Evolutionary conservation across 2,888 invertebrate species (phyloP), one percentile per base, ranked within the genome.

Genomic region (Xanthorhoe spadicearia): DNA sequence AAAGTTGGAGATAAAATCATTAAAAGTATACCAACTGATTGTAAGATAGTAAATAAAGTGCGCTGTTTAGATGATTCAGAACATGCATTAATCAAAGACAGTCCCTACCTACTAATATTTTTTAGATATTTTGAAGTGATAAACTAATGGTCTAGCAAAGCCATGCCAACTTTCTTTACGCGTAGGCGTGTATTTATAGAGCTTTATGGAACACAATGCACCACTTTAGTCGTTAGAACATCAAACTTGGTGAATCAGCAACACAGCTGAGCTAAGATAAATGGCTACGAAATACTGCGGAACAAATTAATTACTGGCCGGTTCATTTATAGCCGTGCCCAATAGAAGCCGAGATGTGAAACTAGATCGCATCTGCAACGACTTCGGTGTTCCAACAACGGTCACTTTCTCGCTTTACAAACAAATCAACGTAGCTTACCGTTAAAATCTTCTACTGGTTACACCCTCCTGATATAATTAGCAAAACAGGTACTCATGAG

Each of bases 371-470:
- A 84, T 83, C 85, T 85, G 82, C 83, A 83, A 79, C 76, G 76
- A 78, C 73, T 79, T 75, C 74, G 77, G 83, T 79, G 80, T 81
- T 81, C 79, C 83, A 82, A 87, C 87, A 90, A 92, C 93, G 90
- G 90, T 87, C 83, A 91, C 92, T 91, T 91, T 91, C 89, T 86
- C 86, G 81, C 85, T 83, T 81, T 83, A 88, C 90, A 92, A 91
- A 90, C 91, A 92, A 91, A 85, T 84, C 81, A 85, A 85, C 75
- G 75, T 83, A 82, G 87, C 92, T 88, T 87, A 92, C 92, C 88
- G 86, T 86, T 87, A 81, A 74, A 75, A 73, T 78, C 76, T 73
- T 75, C 52, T 65, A 55, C 56, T 77, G 76, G 73, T 72, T 73
- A 77, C 64, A 68, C 79, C 75, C 73, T 72, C 77, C 72, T 74